A percentile compares a stretch with the other conserved stretches of the same genome.
phyloP scores from a whole-genome alignment of 2,113 vertebrate species.

The Cnemophilus loriae region DNA sequence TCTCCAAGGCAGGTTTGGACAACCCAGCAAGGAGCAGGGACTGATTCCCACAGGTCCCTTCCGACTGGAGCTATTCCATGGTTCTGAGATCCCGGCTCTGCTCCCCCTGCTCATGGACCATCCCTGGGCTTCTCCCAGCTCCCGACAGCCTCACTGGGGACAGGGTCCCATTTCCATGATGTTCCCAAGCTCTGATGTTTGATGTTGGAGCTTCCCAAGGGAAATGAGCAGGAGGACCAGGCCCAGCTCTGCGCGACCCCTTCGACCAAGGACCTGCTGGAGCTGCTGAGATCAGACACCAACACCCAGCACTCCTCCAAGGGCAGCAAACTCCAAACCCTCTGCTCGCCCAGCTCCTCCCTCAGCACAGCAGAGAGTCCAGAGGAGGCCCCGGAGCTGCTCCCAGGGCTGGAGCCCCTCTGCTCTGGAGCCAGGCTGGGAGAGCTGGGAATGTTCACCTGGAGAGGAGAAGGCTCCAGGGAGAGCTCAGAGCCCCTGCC shows the following conservation, averaged over 20 bases:
- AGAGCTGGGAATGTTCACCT: neutral
- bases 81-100: fast-evolving
- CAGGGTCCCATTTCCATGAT: fast-evolving
- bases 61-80: neutral
- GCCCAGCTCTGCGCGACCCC: neutral
- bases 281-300: neutral
- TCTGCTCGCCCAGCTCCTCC: neutral
- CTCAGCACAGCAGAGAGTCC: fast-evolving
- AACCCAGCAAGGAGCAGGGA: neutral
- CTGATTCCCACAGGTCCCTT: neutral
- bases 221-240: neutral
- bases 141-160: neutral
- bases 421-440: neutral
- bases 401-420: no score
- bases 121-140: neutral
- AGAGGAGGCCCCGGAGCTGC: fast-evolving
- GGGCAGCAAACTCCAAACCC: fast-evolving
- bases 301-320: fast-evolving
- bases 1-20: neutral
- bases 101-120: neutral
- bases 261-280: fast-evolving
- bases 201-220: neutral
- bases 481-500: neutral
- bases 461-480: neutral
- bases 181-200: fast-evolving